Evolutionary conservation across 1,140 invertebrate genomes (phyloP).

Genomic region (Bicyclus anynana): DNA sequence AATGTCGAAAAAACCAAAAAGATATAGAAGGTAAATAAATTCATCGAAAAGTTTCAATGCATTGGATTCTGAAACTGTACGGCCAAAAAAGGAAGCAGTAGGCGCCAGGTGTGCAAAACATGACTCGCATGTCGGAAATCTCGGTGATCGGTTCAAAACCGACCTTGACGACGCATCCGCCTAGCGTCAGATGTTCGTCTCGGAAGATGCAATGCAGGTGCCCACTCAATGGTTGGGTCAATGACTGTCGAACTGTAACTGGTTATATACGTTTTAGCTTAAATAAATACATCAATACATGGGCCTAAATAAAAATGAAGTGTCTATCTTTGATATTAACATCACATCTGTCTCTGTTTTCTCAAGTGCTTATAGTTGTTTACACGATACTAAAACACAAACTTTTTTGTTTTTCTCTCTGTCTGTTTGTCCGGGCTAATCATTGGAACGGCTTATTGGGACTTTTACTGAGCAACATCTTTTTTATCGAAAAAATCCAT

Average conservation of each 20-base stretch:
- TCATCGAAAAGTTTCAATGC: not conserved
- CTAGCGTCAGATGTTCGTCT: slow-evolving; percentile 17
- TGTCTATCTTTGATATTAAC: too few relatives aligned
- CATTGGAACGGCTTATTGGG: too few relatives aligned
- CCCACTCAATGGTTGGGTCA: slow-evolving; percentile 17
- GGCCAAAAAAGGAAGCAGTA: not conserved
- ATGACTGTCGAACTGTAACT: slow-evolving; percentile 14
- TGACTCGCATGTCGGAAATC: slow-evolving; percentile 15
- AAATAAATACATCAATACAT: too few relatives aligned
- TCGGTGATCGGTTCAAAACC: slow-evolving; percentile 13
- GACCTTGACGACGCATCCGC: slow-evolving; percentile 19
- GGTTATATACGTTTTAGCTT: not conserved
- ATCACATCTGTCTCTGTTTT: too few relatives aligned
- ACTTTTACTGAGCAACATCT: too few relatives aligned
- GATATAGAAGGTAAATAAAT: not conserved
- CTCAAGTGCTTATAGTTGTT: too few relatives aligned
- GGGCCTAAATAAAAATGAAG: too few relatives aligned
- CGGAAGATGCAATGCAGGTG: slow-evolving; percentile 11
- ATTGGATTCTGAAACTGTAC: not conserved
- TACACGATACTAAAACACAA: too few relatives aligned
- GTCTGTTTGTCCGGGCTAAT: too few relatives aligned
- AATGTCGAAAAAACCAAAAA: too few relatives aligned
- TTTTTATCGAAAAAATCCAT: too few relatives aligned
- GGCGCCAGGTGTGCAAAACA: slow-evolving; percentile 9
- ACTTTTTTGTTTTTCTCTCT: too few relatives aligned